Base-by-base conservation (phyloP, 2,888 invertebrate genomes). In the Netelia virgata region DNA sequence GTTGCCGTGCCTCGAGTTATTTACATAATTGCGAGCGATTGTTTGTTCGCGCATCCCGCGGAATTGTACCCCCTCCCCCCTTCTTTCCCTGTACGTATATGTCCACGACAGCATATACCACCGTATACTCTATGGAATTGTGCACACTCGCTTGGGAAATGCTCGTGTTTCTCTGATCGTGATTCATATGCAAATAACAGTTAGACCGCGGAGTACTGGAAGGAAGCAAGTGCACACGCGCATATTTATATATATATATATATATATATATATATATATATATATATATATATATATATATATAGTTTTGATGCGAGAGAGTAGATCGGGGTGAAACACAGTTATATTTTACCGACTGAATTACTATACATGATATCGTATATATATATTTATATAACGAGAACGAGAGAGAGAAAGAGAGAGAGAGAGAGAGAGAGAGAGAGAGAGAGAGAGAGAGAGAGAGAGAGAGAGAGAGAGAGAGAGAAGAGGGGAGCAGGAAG, bases 11-110 rank as follows among this genome's bases (percentile, higher is more conserved):
- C 20, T 53, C 72, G 23, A 74, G 86, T 89, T 89, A 91, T 92
- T 92, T 92, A 91, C 92, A 92, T 92, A 92, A 92, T 92, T 92
- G 91, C 90, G 85, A 89, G 88, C 90, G 91, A 92, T 92, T 92
- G 91, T 92, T 92, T 92, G 91, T 91, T 91, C 90, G 87, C 90
- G 89, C 90, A 90, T 90, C 90, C 90, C 90, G 86, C 88, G 85
- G 83, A 87, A 87, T 88, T 53, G 53, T 53, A 53, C 53, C 14
- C 53, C 1, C 6, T 1, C 14, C 53, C 53, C 16, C 53, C n/a
- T 53, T n/a, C 53, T 53, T 5, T 8, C 53, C 36, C 36, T 6
- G 1, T 23, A 6, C 53, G 0, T 66, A 36, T 16, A 59, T 50
- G 55, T 18, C 20, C 41, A 23, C 61, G 43, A 8, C 1, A 36